Conservation (phyloP, 2,888 invertebrate genomes). For the Phlogophora meticulosa region DNA sequence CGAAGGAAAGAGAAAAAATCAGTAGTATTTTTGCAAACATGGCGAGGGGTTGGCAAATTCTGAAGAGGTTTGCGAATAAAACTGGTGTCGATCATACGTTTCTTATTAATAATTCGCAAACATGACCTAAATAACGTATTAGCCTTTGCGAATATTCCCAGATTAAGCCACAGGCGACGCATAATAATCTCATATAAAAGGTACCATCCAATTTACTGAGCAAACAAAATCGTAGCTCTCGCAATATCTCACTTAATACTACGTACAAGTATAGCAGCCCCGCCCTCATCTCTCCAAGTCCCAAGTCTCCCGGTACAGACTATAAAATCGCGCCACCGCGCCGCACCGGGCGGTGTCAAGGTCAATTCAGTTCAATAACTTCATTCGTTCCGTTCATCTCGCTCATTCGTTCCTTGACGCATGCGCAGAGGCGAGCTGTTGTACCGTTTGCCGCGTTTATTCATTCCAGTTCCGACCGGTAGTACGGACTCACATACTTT, state of each 20-base stretch:
- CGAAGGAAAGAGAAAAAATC: constrained; percentile 18
- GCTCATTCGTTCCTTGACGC: constrained; percentile 70
- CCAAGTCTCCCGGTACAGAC: constrained; percentile 50
- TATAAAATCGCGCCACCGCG: constrained; percentile 63
- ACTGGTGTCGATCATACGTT: background rate
- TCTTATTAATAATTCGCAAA: constrained; percentile 5
- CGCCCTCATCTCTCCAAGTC: constrained; percentile 37
- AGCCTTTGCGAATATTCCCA: constrained; percentile 15
- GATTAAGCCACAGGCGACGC: constrained; percentile 22
- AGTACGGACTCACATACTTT: constrained; percentile 65
- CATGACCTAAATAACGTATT: constrained; percentile 14
- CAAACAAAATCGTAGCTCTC: constrained; percentile 53
- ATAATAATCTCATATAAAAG: constrained; percentile 46
- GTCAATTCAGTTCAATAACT: constrained; percentile 66
- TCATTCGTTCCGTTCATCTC: constrained; percentile 70
- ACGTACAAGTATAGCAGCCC: constrained; percentile 25
- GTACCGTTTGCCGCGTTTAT: constrained; percentile 67
- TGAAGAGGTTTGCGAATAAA: constrained; percentile 12
- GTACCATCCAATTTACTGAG: constrained; percentile 59
- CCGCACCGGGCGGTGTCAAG: constrained; percentile 59
- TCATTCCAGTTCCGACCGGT: constrained; percentile 83
- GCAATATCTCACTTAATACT: constrained; percentile 12
- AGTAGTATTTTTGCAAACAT: constrained; percentile 26
- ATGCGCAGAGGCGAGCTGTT: constrained; percentile 61
- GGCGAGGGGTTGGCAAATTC: background rate